phyloP scores from a whole-genome alignment of 1,140 invertebrate species.

The Magallana angulata region DNA sequence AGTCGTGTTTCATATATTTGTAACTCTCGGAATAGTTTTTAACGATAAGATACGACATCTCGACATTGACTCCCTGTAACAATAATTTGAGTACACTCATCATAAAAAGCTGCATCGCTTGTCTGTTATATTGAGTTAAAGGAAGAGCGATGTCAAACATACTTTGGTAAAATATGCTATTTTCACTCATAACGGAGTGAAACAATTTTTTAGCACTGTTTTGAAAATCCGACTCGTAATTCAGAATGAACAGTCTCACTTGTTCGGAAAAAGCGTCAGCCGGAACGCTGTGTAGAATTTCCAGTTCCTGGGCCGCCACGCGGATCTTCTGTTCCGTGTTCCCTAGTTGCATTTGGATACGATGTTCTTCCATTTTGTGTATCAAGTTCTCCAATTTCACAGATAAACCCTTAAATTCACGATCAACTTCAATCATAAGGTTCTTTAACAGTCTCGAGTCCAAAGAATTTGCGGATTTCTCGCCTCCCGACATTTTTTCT shows the following conservation, averaged over 20 bases:
- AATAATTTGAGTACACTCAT: constrained; percentile 21
- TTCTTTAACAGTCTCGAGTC: neutral
- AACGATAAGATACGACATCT: constrained; percentile 38
- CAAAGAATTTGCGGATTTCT: neutral
- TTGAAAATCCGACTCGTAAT: constrained; percentile 46
- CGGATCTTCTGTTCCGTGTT: constrained; percentile 28
- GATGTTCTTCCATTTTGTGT: constrained; percentile 23
- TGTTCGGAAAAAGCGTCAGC: neutral
- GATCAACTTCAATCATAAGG: constrained; percentile 23
- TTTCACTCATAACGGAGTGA: constrained; percentile 34
- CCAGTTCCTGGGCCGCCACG: constrained; percentile 34
- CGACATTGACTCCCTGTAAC: constrained; percentile 34
- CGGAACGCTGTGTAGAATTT: constrained; percentile 17
- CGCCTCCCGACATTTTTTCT: neutral
- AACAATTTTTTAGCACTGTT: constrained; percentile 43
- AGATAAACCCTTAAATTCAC: neutral
- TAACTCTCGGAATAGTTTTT: constrained; percentile 13
- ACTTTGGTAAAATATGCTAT: constrained; percentile 17
- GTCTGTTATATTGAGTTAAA: constrained; percentile 21
- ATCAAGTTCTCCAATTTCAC: neutral
- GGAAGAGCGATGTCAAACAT: constrained; percentile 15
- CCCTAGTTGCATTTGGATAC: constrained; percentile 27
- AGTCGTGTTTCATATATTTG: constrained; percentile 26
- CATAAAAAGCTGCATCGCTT: constrained; percentile 25
- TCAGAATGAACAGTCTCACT: constrained; percentile 11